Base-by-base conservation (phyloP, 2,888 invertebrate genomes). In the Disparrhopalites patrizii region DNA sequence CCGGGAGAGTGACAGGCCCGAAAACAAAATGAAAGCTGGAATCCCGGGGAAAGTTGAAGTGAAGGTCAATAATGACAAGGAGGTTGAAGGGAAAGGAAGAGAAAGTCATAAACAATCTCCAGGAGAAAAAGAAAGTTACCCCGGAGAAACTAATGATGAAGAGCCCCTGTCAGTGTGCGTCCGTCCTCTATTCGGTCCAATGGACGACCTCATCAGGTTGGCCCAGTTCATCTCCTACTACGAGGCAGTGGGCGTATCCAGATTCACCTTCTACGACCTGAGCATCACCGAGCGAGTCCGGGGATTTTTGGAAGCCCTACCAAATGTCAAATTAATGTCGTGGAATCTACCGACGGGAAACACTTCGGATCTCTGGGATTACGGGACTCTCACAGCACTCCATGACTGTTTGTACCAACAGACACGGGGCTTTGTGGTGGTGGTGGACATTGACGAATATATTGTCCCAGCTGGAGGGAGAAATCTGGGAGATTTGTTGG, bases 361-460 rank as follows among this genome's bases (percentile, higher is more conserved):
- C 55, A 67, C 66, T 1, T 69, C 68, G 1, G 75, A 75, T 56
- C 64, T 75, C 15, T 75, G 75, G 75, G 75, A 75, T 43, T 75
- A 69, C 47, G 75, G 75, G 7, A 57, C 69, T 15, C 56, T 94
- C 78, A 93, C 93, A 0, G 92, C 94, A 3, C 85, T 94, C 74
- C 94, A 94, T 81, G 94, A 94, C 82, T 94, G 94, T 78, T 83
- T 94, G 20, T 94, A 94, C 81, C 85, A 93, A 76, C 90, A 89
- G 68, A 93, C 93, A 92, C 88, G 90, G 74, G 81, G 81, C 63
- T 90, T 87, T 74, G 90, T 91, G 81, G 82, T 93, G 66, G 85
- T 92, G 15, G 87, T 94, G 62, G 94, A 94, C 79, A 83, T 93
- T 71, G 94, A 94, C 78, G 94, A 94, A 80, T 89, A 88, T 78